Percentiles rank a stretch among this genome's conserved stretches.
Conservation (phyloP, 2,113 vertebrate genomes). For the Poecilia latipinna region DNA sequence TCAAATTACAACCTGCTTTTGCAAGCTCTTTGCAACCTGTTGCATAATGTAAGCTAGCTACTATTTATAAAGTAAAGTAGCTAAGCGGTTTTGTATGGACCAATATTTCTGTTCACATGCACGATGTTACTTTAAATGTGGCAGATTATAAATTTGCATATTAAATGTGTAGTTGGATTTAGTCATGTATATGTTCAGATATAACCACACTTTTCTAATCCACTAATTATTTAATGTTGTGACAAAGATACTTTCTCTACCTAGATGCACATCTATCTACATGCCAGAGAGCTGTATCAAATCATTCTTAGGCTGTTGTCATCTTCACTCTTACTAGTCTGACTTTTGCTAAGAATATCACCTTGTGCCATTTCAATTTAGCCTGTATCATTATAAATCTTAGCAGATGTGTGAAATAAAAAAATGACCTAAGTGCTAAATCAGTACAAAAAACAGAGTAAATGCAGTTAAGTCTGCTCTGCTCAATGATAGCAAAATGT, state of each 20-base stretch:
- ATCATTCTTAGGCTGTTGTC: too few species aligned
- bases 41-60: neutral
- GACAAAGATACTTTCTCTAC: neutral
- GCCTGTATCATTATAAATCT: too few species aligned
- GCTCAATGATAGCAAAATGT: too few species aligned
- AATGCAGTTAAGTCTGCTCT: too few species aligned
- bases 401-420: too few species aligned
- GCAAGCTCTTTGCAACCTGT: neutral
- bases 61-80: neutral
- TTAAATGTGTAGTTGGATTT: neutral
- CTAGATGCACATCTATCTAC: neutral
- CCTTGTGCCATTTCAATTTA: neutral
- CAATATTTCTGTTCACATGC: neutral
- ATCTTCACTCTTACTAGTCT: neutral
- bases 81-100: neutral
- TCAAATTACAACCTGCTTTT: slow-evolving; percentile 50
- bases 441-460: too few species aligned
- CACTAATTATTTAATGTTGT: neutral
- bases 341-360: neutral
- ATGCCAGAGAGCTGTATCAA: neutral
- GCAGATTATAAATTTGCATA: neutral
- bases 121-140: neutral
- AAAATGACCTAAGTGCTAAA: too few species aligned
- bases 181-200: neutral
- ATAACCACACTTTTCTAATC: neutral